A percentile compares a stretch with the other conserved stretches of the same genome.
These are phyloP conservation scores for Synergus japonicus DNA, from an alignment of 2,888 invertebrate species.

Conservation along the genomic window DNA sequence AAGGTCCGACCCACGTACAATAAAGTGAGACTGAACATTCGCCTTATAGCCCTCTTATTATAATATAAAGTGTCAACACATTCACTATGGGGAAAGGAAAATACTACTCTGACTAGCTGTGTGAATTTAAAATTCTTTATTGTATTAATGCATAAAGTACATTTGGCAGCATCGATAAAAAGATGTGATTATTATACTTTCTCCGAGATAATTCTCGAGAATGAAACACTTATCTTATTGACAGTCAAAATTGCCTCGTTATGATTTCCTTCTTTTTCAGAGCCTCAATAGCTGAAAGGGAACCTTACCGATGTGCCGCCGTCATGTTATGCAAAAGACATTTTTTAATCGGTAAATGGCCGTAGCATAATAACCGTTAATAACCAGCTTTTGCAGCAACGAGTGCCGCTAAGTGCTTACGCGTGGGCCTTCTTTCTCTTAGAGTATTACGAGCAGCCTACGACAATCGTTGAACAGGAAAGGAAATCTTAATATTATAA, in stretches of 20 bases:
- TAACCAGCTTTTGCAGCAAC: conserved; percentile 64
- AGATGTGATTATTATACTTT: conserved; percentile 27
- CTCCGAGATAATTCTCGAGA: conserved; percentile 22
- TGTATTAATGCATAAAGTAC: not conserved
- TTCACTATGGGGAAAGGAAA: not conserved
- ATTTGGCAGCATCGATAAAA: conserved; percentile 9
- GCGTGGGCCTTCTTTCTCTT: conserved; percentile 60
- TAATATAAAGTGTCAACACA: conserved; percentile 28
- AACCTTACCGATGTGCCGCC: conserved; percentile 26
- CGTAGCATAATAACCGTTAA: conserved; percentile 70
- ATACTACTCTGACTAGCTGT: not conserved
- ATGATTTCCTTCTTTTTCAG: conserved; percentile 2
- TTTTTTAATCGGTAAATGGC: conserved; percentile 52
- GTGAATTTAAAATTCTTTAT: not conserved
- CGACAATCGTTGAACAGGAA: conserved; percentile 47
- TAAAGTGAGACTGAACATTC: conserved; percentile 11
- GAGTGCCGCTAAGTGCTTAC: conserved; percentile 66
- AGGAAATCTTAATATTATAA: too few species aligned
- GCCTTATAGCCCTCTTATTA: not conserved
- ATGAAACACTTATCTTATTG: conserved; percentile 37
- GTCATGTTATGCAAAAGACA: conserved; percentile 25
- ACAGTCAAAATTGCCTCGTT: conserved; percentile 24
- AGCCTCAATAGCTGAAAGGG: conserved; percentile 25
- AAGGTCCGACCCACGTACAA: conserved; percentile 1
- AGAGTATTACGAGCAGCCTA: conserved; percentile 47